Conservation (phyloP, 2,888 invertebrate genomes). For the Rambutsinella grinnellia region DNA sequence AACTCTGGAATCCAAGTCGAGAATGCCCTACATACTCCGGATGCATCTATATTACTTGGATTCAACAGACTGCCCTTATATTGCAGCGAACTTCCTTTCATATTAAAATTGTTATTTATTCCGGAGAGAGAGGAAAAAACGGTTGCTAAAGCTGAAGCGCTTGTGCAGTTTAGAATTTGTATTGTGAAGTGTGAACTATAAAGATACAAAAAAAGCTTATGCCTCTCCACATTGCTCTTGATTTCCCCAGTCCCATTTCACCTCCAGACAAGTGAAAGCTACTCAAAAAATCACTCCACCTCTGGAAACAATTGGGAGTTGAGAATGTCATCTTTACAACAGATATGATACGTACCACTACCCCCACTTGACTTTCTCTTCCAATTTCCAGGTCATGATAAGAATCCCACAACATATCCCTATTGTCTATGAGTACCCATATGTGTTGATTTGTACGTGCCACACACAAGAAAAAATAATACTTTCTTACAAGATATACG, state of each 20-base stretch:
- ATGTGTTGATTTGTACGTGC: slow-evolving; percentile 48
- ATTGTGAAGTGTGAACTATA: too few species aligned
- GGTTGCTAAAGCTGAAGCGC: not conserved
- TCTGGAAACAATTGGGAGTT: too few species aligned
- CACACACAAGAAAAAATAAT: slow-evolving; percentile 9
- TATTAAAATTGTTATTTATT: not conserved
- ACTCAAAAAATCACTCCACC: too few species aligned
- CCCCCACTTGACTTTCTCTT: not conserved
- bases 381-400: slow-evolving; percentile 1
- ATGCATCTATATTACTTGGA: slow-evolving; percentile 21
- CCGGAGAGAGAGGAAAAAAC: not conserved
- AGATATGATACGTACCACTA: not conserved
- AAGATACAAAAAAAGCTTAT: too few species aligned
- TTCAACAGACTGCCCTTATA: too few species aligned
- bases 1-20: slow-evolving; percentile 59
- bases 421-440: slow-evolving; percentile 11
- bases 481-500: slow-evolving; percentile 49
- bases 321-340: too few species aligned
- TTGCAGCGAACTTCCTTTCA: too few species aligned
- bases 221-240: not conserved
- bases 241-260: not conserved
- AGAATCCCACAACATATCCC: not conserved
- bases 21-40: slow-evolving; percentile 28
- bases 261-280: too few species aligned
- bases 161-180: not conserved